Evolutionary conservation across 2,113 vertebrate genomes (phyloP), one percentile per base, ranked within the genome.

Genomic region (Ophiodon elongatus): DNA sequence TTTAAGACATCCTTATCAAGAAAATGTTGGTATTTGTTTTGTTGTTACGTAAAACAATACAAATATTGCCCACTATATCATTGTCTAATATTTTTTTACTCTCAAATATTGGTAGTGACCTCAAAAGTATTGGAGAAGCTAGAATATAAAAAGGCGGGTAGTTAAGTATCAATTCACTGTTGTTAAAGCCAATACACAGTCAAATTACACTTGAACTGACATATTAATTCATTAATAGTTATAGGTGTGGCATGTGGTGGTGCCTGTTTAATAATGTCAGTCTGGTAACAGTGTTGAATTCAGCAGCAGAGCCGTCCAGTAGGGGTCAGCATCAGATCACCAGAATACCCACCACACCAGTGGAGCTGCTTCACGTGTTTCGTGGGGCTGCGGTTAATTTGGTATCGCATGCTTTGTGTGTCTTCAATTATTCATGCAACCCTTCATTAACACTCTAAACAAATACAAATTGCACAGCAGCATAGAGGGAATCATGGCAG

Each of bases 321-420:
- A 94, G 94, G 91, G 92, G 94, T 85, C 94, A 94, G 93, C 87
- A 88, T 87, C 76, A 29, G 72, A 90, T 88, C 88, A 83, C 17
- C 73, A 79, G 59, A 85, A 0, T 17, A 14, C 29, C 17, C 2
- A 7, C 31, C 60, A 13, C 41, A 41, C 21, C 60, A 2, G 54
- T 15, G 13, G 31, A 2, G 29, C 69, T 15, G 56, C 62, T 45
- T 33, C 60, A 13, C 68, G 59, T 85, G 67, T 88, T 75, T 25
- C 79, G 37, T 27, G 54, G 71, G 43, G 57, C 71, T 83, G 75
- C 76, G 70, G 69, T 75, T 65, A 60, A 65, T 88, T 81, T 85
- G 47, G 62, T 89, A 75, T 85, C 60, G 50, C 82, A 82, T 89
- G 72, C 76, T 91, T 89, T 91, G 87, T 91, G 91, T 71, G 60